Evolutionary conservation across 2,113 vertebrate species (phyloP).

Genomic region (Centropus unirufus): DNA sequence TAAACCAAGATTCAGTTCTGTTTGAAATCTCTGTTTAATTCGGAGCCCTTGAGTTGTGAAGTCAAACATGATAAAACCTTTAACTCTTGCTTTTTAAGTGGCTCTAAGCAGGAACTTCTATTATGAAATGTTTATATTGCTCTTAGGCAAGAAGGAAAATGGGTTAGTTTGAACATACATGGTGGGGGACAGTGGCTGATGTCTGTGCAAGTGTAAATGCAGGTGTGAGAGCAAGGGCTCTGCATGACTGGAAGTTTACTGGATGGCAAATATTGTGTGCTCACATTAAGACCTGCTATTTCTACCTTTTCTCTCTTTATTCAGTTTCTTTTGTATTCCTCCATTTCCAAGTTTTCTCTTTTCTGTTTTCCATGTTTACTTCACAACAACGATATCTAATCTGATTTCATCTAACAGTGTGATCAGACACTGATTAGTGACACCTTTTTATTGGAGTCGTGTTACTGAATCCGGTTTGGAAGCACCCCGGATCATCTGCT

Average conservation of each 20-base stretch:
- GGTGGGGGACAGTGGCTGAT: neutral
- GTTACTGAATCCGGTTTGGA: neutral
- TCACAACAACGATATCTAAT: neutral
- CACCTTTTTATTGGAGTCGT: neutral
- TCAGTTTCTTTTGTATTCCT: neutral
- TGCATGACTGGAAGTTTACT: neutral
- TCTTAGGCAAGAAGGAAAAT: neutral
- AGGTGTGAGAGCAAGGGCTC: neutral
- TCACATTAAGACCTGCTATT: neutral
- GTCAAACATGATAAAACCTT: neutral
- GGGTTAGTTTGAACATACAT: neutral
- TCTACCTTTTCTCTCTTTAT: neutral
- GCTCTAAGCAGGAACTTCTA: neutral
- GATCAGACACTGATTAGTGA: neutral
- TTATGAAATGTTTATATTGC: neutral
- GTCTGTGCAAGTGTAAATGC: neutral
- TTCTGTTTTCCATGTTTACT: neutral
- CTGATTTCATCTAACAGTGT: neutral
- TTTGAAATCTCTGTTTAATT: neutral
- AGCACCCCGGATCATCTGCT: neutral
- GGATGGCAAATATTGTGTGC: neutral
- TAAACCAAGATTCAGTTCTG: neutral
- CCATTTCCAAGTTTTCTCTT: neutral
- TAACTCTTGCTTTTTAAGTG: neutral
- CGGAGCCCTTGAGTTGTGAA: neutral